Conservation (phyloP, 1,140 invertebrate species). For the Bombus confusus region DNA sequence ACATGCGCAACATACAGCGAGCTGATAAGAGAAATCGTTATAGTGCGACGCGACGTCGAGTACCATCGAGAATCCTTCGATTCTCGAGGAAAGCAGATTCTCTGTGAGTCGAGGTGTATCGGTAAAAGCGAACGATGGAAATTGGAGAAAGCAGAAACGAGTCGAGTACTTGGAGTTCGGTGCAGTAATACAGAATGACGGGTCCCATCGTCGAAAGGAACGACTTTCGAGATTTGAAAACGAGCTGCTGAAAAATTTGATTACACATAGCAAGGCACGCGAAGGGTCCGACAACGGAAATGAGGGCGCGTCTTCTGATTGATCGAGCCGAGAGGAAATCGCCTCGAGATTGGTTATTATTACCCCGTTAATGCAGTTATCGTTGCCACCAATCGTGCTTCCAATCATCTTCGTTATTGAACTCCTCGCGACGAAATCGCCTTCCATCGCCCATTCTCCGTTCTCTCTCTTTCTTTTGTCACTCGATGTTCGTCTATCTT, state of each 20-base stretch:
- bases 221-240: slow-evolving; percentile 72
- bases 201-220: slow-evolving; percentile 9
- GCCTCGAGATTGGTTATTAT: slow-evolving; percentile 82
- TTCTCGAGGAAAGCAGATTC: background rate
- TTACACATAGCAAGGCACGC: slow-evolving; percentile 60
- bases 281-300: slow-evolving; percentile 72
- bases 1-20: slow-evolving; percentile 33
- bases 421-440: slow-evolving; percentile 68
- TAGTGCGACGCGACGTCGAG: background rate
- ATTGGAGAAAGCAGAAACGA: background rate
- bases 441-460: slow-evolving; percentile 46
- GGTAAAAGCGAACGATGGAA: background rate
- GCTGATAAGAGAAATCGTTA: slow-evolving; percentile 56
- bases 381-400: slow-evolving; percentile 72
- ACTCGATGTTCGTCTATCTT: background rate
- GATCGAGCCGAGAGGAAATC: slow-evolving; percentile 79
- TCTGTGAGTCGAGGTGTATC: no score
- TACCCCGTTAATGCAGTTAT: slow-evolving; percentile 79
- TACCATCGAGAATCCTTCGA: background rate
- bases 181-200: background rate
- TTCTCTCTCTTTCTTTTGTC: slow-evolving; percentile 34
- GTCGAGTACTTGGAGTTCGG: no score
- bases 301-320: slow-evolving; percentile 80
- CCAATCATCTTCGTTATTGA: slow-evolving; percentile 77
- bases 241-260: slow-evolving; percentile 76